Evolutionary conservation across 2,888 invertebrate genomes (phyloP).

Genomic region (Cheiracanthium punctorium): DNA sequence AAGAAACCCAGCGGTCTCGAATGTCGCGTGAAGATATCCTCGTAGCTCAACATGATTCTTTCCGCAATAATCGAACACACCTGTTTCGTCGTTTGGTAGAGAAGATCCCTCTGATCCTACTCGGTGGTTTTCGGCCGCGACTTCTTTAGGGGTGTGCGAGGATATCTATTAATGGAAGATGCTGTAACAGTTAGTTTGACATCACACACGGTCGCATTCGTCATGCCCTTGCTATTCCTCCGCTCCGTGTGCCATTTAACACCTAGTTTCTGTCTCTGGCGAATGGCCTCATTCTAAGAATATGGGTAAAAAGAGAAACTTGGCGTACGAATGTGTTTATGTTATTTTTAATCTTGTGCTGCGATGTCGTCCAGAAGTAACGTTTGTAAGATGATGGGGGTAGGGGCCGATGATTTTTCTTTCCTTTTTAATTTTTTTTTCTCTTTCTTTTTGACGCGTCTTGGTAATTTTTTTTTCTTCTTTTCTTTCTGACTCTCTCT

Average conservation of each 20-base stretch:
- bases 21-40: neutral
- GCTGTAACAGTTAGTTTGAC: constrained; percentile 31
- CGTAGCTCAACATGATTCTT: neutral
- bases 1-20: neutral
- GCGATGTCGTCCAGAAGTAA: neutral
- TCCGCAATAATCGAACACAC: neutral
- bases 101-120: neutral
- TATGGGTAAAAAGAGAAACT: constrained; percentile 14
- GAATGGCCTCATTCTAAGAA: constrained; percentile 44
- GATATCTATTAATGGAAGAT: constrained; percentile 22
- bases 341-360: constrained; percentile 4
- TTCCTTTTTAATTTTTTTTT: neutral
- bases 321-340: neutral
- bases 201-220: constrained; percentile 17
- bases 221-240: constrained; percentile 28
- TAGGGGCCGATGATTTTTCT: neutral
- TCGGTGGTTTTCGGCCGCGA: neutral
- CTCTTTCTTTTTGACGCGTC: neutral
- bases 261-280: constrained; percentile 27
- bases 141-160: neutral
- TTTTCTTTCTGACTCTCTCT: no score
- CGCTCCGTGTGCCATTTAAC: neutral
- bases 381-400: neutral
- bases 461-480: neutral
- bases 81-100: neutral